Evolutionary conservation across 2,797 vertebrate species (phyloP), one percentile per base, ranked within the genome.

Genomic region (Lycodopsis pacificus): DNA sequence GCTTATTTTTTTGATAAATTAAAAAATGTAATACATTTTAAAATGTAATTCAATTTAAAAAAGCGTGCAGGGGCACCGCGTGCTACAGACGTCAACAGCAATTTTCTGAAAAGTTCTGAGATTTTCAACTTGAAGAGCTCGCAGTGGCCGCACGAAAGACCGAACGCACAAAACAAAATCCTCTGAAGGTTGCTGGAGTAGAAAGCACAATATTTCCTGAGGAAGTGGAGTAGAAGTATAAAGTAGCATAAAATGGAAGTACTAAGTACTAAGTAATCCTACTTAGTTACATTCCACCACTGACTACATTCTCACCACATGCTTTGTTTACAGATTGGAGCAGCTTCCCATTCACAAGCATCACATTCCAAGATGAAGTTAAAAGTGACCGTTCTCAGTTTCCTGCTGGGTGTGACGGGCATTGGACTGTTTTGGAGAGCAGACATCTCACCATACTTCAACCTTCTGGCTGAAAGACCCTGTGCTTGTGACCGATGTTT

Each of bases 401-500:
- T 32, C 0, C 46, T 82, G 27, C 20, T 82, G 1, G 53, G 6
- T 13, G 0, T 70, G 19, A 1, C 12, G 4, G 15, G 11, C 2
- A 1, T 56, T 1, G 1, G 4, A 42, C 1, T 63, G 14, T 2
- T 69, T 10, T 42, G 56, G 42, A 36, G 7, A 19, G 3, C 1
- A 17, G 2, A 17, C 8, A 0, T 13, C 6, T 6, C 6, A 5
- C 20, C 7, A 3, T 0, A 0, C 12, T 3, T 0, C 12, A 1
- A 1, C 2, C 0, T 0, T 1, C 4, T 1, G 17, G 2, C 7
- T 0, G 0, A 1, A 2, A 8, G 7, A 0, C 34, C 1, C 3
- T 74, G 83, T 14, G 4, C 20, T 20, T 83, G 78, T 68, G 34
- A 0, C 2, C 71, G 4, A 1, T 77, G 77, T 40, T 4, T 72